phyloP scores from a whole-genome alignment of 2,113 vertebrate species.

The Xerus inauris region DNA sequence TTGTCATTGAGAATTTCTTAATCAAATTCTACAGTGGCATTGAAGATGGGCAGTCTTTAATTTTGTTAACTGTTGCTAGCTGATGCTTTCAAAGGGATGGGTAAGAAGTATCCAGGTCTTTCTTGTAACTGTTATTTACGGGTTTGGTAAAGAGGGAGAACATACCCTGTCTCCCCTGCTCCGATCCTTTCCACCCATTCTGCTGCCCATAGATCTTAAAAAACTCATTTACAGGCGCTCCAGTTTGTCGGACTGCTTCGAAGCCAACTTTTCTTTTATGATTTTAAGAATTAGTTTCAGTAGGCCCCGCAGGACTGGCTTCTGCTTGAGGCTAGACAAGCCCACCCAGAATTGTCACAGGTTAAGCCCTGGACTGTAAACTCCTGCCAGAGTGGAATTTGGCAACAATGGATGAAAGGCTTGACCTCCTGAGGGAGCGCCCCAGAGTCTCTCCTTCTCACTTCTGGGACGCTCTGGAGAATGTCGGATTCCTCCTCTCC shows the following conservation, averaged over 20 bases:
- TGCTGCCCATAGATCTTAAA: neutral
- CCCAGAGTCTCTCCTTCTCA: constrained; percentile 74
- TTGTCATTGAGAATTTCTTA: constrained; percentile 28
- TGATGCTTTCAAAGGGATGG: neutral
- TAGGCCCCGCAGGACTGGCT: neutral
- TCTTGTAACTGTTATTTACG: neutral
- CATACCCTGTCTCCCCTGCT: neutral
- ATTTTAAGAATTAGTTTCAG: constrained; percentile 23
- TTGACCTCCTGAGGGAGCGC: constrained; percentile 76
- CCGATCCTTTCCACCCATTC: neutral
- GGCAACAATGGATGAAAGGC: constrained; percentile 81
- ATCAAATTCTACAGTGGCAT: neutral
- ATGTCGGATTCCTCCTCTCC: neutral
- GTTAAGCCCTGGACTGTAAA: constrained; percentile 79
- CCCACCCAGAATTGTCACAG: constrained; percentile 70
- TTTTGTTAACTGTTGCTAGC: neutral
- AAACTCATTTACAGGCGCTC: neutral
- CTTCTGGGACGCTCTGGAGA: constrained; percentile 74
- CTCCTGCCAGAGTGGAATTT: constrained; percentile 68
- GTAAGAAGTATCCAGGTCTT: neutral
- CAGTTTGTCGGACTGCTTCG: neutral
- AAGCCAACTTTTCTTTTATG: neutral
- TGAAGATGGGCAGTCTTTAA: neutral
- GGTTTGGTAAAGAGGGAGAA: neutral
- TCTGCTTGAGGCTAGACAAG: constrained; percentile 72